These are phyloP conservation scores for Laterallus jamaicensis DNA, from an alignment of 2,113 vertebrate species.

Conservation along the genomic window DNA sequence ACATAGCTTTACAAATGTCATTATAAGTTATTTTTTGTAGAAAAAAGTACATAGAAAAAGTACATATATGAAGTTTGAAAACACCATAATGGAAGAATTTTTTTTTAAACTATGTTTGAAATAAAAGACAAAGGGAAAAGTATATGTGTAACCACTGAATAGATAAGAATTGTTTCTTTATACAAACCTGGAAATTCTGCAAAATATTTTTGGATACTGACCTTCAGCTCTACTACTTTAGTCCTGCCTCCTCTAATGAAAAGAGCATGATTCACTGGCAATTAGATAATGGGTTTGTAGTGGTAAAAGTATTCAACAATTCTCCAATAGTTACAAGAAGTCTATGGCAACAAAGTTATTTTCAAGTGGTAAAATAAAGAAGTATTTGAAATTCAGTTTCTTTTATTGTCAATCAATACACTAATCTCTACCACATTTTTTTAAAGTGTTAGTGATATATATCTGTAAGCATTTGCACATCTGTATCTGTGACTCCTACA, in stretches of 20 bases:
- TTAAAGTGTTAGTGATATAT: not conserved
- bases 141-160: fast-evolving
- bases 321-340: not conserved
- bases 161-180: not conserved
- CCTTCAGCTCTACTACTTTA: not conserved
- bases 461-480: not conserved
- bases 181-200: not conserved
- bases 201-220: not conserved
- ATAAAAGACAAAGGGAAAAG: not conserved
- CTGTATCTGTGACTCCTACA: not conserved
- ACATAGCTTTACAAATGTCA: not conserved
- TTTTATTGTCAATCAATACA: not conserved
- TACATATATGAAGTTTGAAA: not conserved
- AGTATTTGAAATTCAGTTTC: not conserved
- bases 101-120: not conserved
- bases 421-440: not conserved
- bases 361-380: not conserved
- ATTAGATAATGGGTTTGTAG: not conserved
- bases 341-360: not conserved
- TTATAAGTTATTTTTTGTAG: not conserved
- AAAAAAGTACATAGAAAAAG: not conserved
- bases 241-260: not conserved
- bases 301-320: not conserved
- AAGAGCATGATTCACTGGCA: not conserved
- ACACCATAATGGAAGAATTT: not conserved